Conservation (phyloP, 2,113 vertebrate species). For the Platichthys flesus region DNA sequence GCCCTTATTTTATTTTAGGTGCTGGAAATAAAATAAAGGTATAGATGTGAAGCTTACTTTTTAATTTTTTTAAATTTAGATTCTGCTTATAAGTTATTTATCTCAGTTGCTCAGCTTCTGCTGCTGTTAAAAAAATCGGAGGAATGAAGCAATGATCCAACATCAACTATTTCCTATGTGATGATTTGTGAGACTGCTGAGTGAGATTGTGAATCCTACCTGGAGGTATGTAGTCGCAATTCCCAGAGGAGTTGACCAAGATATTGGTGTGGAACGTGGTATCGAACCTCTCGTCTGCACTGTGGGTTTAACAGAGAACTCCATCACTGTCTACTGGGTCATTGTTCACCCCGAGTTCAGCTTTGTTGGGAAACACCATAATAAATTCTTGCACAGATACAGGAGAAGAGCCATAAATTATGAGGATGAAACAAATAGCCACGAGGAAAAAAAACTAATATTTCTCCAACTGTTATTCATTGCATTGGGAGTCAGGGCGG, state of each 20-base stretch:
- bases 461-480: not conserved
- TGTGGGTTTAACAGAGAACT: slow-evolving; percentile 67
- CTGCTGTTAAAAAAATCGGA: not conserved
- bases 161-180: not conserved
- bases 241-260: slow-evolving; percentile 88
- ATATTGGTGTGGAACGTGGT: slow-evolving; percentile 95
- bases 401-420: not conserved
- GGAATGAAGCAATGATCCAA: not conserved
- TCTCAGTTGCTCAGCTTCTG: too few species aligned
- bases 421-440: too few species aligned
- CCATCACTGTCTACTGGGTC: slow-evolving; percentile 11
- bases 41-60: too few species aligned
- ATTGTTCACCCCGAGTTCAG: not conserved
- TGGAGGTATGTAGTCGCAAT: slow-evolving; percentile 92
- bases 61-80: too few species aligned
- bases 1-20: too few species aligned
- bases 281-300: slow-evolving; percentile 94
- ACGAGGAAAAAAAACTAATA: slow-evolving; percentile 9
- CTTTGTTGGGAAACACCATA: slow-evolving; percentile 4
- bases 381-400: not conserved
- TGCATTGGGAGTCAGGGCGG: slow-evolving; percentile 13
- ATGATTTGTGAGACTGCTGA: not conserved
- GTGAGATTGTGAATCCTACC: slow-evolving; percentile 81
- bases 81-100: too few species aligned
- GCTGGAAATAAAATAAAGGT: too few species aligned